phyloP scores from a whole-genome alignment of 1,140 invertebrate genomes.

The Saccostrea glomerata region DNA sequence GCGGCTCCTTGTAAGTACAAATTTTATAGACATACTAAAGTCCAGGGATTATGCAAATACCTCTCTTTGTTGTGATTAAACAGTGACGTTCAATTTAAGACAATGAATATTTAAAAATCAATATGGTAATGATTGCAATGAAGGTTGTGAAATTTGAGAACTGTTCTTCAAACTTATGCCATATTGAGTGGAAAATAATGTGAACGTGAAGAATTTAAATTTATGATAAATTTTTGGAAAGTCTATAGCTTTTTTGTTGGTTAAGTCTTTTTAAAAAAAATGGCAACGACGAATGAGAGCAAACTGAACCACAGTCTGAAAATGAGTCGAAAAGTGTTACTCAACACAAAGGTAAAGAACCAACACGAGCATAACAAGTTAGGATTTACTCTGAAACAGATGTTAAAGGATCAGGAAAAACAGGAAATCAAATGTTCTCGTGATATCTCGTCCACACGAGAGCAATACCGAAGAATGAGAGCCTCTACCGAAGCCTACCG shows the following conservation, averaged over 20 bases:
- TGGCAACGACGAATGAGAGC: slow-evolving; percentile 15
- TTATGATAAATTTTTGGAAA: neutral
- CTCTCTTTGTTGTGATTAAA: neutral
- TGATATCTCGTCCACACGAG: slow-evolving; percentile 26
- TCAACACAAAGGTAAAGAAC: slow-evolving; percentile 51
- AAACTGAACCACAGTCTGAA: slow-evolving; percentile 41
- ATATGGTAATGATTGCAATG: slow-evolving; percentile 8
- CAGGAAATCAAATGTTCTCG: slow-evolving; percentile 35
- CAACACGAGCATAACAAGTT: slow-evolving; percentile 51
- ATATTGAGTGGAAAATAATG: neutral
- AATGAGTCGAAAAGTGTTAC: slow-evolving; percentile 43
- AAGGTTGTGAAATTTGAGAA: neutral
- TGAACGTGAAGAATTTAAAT: neutral
- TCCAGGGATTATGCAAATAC: slow-evolving; percentile 23
- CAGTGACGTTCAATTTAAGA: slow-evolving; percentile 12
- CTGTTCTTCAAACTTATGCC: neutral
- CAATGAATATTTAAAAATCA: slow-evolving; percentile 26
- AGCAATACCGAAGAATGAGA: slow-evolving; percentile 41
- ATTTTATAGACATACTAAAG: neutral
- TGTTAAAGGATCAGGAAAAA: slow-evolving; percentile 38
- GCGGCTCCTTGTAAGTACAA: neutral
- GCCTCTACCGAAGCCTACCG: slow-evolving; percentile 45
- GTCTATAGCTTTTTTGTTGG: neutral
- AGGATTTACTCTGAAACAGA: slow-evolving; percentile 43
- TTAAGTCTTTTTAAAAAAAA: neutral